Base-by-base conservation (phyloP, 2,113 vertebrate species). In the Beaufortia kweichowensis region DNA sequence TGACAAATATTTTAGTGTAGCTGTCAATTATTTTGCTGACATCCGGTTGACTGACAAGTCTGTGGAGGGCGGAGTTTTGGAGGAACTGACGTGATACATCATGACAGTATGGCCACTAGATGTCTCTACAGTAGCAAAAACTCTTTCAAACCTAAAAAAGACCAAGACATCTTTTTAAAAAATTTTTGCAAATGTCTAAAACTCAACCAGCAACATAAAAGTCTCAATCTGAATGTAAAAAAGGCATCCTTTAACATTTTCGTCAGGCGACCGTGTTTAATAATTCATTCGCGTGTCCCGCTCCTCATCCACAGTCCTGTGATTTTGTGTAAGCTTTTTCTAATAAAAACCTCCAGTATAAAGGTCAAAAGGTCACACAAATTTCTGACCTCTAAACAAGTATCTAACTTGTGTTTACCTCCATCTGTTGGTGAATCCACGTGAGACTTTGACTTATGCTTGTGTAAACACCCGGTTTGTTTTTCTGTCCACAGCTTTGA, bases 401-500 rank as follows among this genome's bases (percentile, higher is more conserved):
- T 1, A 33, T 7, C 26, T n/a, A 28, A 3, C 64, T 14, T 28
- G 62, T 24, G 50, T 46, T 65, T 55, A 95, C 94, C 94, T 95
- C 93, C 94, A 96, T 89, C 83, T 94, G 92, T 53, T 93, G 91
- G 0, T 94, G 93, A 75, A 96, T 94, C 94, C 94, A 96, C 76
- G 89, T 89, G 62, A 95, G 85, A 83, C 92, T 92, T 55, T 92
- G 84, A 0, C 90, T 91, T 75, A 92, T 90, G 35, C 93, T 87
- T 6, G 93, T 94, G 83, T 95, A 96, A 73, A 95, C 90, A 0
- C 93, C 94, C 0, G 94, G 93, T 79, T 92, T 94, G 85, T 94
- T 94, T 65, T 29, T 83, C 43, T 92, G 86, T 0, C 92, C 94
- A 28, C 94, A 96, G 79, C 93, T 93, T 0, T 93, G 88, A 7